These are phyloP conservation scores for Thalassarche chlororhynchos DNA, from an alignment of 2,113 vertebrate genomes.

Conservation along the genomic window DNA sequence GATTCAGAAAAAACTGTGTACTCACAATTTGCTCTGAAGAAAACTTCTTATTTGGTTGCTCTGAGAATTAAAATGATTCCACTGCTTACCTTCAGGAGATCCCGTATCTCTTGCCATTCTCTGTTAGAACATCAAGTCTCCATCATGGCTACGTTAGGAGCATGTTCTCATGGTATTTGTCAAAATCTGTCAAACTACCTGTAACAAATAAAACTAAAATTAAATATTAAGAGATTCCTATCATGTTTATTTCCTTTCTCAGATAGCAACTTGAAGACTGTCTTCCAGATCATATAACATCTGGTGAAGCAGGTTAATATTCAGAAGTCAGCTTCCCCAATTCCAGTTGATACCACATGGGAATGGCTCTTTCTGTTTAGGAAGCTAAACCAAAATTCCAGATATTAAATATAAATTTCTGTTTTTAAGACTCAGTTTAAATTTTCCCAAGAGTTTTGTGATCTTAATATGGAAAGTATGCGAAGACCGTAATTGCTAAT, in stretches of 20 bases:
- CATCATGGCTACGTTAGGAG: neutral
- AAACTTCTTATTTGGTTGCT: neutral
- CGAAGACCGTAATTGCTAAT: neutral
- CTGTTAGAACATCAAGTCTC: neutral
- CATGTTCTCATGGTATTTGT: neutral
- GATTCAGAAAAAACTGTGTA: neutral
- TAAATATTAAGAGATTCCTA: neutral
- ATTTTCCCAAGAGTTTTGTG: neutral
- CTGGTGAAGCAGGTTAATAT: neutral
- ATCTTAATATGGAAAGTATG: neutral
- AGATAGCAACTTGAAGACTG: neutral
- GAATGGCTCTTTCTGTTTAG: neutral
- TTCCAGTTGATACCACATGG: neutral
- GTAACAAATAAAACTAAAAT: neutral
- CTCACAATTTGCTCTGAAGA: neutral
- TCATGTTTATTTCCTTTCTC: neutral
- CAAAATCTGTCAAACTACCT: neutral
- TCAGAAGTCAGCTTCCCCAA: neutral
- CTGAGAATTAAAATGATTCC: neutral
- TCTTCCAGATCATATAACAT: neutral
- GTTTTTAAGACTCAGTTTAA: neutral
- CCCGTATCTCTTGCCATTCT: accelerated
- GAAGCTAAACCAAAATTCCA: neutral
- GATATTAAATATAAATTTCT: neutral
- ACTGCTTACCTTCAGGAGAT: neutral